Evolutionary conservation across 92 coral and sea anemone species (phyloP).

Genomic region (Metridium senile): DNA sequence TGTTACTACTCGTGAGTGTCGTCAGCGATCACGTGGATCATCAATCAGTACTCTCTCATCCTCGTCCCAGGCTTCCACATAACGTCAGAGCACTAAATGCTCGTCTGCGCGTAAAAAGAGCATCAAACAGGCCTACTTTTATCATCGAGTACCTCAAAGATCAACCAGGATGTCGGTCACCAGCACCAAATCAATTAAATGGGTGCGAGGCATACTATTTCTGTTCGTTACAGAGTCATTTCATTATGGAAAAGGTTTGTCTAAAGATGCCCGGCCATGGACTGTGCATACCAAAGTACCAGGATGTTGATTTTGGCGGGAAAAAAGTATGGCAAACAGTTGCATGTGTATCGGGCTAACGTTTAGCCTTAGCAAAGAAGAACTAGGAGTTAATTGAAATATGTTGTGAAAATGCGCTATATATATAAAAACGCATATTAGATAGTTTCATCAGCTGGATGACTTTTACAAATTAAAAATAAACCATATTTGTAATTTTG

Average conservation of each 20-base stretch:
- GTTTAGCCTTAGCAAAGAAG: too few relatives aligned
- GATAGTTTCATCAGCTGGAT: too few relatives aligned
- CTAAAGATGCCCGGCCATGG: background rate
- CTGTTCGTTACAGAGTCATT: too few relatives aligned
- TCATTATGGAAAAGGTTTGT: background rate
- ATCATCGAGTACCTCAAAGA: background rate
- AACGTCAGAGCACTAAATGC: too few relatives aligned
- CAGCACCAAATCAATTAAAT: background rate
- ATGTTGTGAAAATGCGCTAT: too few relatives aligned
- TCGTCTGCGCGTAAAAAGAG: too few relatives aligned
- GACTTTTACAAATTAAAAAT: too few relatives aligned
- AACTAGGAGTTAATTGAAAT: too few relatives aligned
- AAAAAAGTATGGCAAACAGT: too few relatives aligned
- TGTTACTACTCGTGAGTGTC: slow-evolving; percentile 4
- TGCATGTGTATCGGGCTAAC: too few relatives aligned
- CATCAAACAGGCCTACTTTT: background rate
- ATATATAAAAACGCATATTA: too few relatives aligned
- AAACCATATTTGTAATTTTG: too few relatives aligned
- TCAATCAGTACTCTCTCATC: background rate
- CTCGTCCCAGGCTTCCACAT: background rate
- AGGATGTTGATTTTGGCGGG: background rate
- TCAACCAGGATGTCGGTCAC: background rate
- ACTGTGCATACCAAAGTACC: background rate
- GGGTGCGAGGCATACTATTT: background rate
- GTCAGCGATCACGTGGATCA: slow-evolving; percentile 10